Base-by-base conservation (phyloP, 2,797 vertebrate species). In the Hydrocynus forskahlii region DNA sequence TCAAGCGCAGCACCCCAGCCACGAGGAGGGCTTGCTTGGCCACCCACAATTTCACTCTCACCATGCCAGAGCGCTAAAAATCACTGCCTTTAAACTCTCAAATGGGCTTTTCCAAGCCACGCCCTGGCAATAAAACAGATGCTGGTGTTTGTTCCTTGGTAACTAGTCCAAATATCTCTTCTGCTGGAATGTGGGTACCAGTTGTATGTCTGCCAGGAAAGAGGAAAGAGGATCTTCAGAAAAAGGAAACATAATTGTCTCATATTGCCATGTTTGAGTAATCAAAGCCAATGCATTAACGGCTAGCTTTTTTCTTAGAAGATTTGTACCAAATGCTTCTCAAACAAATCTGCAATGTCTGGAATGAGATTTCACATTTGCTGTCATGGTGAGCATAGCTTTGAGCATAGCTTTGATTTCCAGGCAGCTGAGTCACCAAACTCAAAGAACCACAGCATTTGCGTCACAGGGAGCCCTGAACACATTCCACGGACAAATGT, bases 51-150 rank as follows among this genome's bases (percentile, higher is more conserved):
- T 79, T 84, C 84, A 71, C 84, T 80, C 80, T 82, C 72, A 79
- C 86, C 74, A 85, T 82, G 86, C 80, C 83, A 85, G 84, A 75
- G 81, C 50, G 74, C 57, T 82, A 86, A 85, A 85, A 84, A 45
- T 85, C 76, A 81, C 82, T 84, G 82, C 79, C 81, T 85, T 85
- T 87, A 85, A 85, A 87, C 67, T 35, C 76, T 80, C 79, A 83
- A 80, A 83, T 85, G 50, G 70, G 62, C 76, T 85, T 80, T 80
- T 73, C 83, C n/a, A 66, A 85, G 81, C 80, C 81, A 87, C 77
- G 43, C 83, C 84, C 81, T 84, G 75, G 21, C 76, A 84, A 75
- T 69, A 80, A 77, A 81, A 80, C 4, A 16, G 55, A 62, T 83
- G 77, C 38, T 55, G 4, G 60, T 78, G 64, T 73, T 69, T 83